phyloP scores from a whole-genome alignment of 2,888 invertebrate species.

The Sinopyrophorus schimmeli region DNA sequence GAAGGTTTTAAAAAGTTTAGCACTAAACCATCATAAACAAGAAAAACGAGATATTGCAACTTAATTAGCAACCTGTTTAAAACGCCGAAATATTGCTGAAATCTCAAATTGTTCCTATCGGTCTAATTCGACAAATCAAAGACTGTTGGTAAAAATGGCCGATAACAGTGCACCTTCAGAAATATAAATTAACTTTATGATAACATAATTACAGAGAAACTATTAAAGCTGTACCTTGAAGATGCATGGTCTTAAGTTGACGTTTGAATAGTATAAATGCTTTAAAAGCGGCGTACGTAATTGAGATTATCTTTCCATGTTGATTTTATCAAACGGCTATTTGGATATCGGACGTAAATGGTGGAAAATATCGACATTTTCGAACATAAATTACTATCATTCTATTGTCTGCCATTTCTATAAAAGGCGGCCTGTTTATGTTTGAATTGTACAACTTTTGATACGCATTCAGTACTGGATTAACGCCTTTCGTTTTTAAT shows the following conservation, averaged over 20 bases:
- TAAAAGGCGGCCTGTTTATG: no score
- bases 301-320: slow-evolving; percentile 25
- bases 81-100: not conserved
- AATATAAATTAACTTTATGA: slow-evolving; percentile 13
- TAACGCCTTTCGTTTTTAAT: no score
- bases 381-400: slow-evolving; percentile 25
- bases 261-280: slow-evolving; percentile 26
- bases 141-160: not conserved
- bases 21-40: slow-evolving; percentile 4
- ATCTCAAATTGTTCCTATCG: not conserved
- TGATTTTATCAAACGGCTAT: slow-evolving; percentile 25
- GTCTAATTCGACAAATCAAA: not conserved
- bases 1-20: not conserved
- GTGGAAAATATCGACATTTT: slow-evolving; percentile 23
- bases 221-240: slow-evolving; percentile 14
- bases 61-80: slow-evolving; percentile 4
- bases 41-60: slow-evolving; percentile 3
- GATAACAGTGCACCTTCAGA: slow-evolving; percentile 4
- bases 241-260: slow-evolving; percentile 18
- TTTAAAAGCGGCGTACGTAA: slow-evolving; percentile 24
- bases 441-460: no score
- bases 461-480: no score
- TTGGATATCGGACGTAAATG: slow-evolving; percentile 28
- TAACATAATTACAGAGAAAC: slow-evolving; percentile 12
- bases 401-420: slow-evolving; percentile 23